Conservation (phyloP, 2,888 invertebrate genomes). For the Patella depressa region DNA sequence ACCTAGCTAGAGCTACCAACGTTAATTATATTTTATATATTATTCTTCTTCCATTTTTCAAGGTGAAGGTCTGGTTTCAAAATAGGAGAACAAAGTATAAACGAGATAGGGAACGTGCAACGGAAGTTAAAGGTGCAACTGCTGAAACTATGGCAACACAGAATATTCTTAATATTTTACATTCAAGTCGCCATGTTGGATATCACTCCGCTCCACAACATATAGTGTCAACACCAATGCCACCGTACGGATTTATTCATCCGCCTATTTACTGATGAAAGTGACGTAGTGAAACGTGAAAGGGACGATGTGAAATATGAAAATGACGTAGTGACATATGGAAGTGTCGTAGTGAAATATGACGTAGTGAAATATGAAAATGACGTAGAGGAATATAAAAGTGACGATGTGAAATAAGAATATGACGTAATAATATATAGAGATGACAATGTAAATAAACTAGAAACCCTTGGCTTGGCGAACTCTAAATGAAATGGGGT, state of each 20-base stretch:
- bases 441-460: too few species aligned
- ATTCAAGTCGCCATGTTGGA: constrained; percentile 28
- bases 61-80: constrained; percentile 70
- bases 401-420: too few species aligned
- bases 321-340: too few species aligned
- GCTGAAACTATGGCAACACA: constrained; percentile 59
- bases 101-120: constrained; percentile 58
- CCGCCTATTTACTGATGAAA: neutral
- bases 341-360: too few species aligned
- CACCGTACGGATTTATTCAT: neutral
- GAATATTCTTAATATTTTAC: constrained; percentile 55
- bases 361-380: too few species aligned
- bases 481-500: too few species aligned
- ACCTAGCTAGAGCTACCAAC: neutral
- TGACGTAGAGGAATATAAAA: too few species aligned
- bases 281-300: too few species aligned
- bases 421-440: too few species aligned
- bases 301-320: too few species aligned
- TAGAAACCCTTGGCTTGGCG: too few species aligned
- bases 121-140: constrained; percentile 51
- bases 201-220: neutral
- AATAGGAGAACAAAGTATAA: constrained; percentile 66
- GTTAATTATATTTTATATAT: too few species aligned
- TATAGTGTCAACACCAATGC: neutral
- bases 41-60: constrained; percentile 17